A percentile compares a stretch with the other conserved stretches of the same genome.
These are phyloP conservation scores for Chionodraco myersi DNA, from an alignment of 2,113 vertebrate genomes.

Conservation along the genomic window DNA sequence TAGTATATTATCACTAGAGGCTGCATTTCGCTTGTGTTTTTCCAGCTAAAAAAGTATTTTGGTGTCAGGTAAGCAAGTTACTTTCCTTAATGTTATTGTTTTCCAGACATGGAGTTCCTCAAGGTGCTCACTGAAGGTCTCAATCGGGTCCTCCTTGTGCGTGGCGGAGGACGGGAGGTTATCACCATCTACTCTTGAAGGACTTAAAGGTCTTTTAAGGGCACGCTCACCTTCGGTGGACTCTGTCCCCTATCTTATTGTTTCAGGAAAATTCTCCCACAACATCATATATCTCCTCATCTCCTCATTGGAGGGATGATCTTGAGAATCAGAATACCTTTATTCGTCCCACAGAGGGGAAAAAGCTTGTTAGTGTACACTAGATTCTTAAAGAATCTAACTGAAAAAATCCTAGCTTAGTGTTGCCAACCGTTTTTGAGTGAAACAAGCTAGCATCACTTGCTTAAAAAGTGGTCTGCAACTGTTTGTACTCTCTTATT, in stretches of 20 bases:
- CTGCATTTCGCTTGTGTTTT: too few species aligned
- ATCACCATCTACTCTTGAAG: constrained; percentile 99
- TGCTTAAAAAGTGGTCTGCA: too few species aligned
- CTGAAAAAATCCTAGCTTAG: too few species aligned
- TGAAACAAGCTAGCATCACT: too few species aligned
- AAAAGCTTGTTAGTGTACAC: too few species aligned
- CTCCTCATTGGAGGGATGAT: neutral
- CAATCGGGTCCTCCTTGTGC: constrained; percentile 95
- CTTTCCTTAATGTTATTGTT: constrained; percentile 76
- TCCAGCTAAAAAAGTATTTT: too few species aligned
- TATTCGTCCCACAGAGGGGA: too few species aligned
- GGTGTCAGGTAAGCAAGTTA: neutral
- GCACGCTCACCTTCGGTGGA: constrained; percentile 38
- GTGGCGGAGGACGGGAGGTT: constrained; percentile 96
- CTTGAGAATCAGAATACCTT: too few species aligned
- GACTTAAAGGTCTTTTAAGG: constrained; percentile 8
- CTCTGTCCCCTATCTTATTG: constrained; percentile 31
- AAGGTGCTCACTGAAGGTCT: constrained; percentile 97
- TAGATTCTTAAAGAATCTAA: too few species aligned
- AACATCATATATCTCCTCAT: constrained; percentile 6
- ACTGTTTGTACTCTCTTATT: neutral
- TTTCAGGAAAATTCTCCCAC: constrained; percentile 18
- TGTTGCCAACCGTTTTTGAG: too few species aligned
- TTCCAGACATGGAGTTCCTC: constrained; percentile 97
- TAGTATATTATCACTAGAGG: too few species aligned